Conservation (phyloP, 1,140 invertebrate species). For the Ips typographus region DNA sequence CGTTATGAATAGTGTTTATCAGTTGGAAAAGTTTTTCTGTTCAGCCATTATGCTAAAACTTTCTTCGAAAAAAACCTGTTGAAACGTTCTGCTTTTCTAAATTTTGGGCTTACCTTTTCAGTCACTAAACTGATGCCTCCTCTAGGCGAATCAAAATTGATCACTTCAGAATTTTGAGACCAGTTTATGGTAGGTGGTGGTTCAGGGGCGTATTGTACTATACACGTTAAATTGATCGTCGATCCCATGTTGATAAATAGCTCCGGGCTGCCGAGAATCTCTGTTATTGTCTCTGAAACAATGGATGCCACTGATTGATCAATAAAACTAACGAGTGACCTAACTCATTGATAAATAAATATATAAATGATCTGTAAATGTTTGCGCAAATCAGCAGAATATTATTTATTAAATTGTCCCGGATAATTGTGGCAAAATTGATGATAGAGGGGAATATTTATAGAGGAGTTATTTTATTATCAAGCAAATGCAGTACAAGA, state of each 20-base stretch:
- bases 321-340: too few species aligned
- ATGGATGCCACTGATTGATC: not conserved
- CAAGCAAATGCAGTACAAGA: too few species aligned
- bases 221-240: slow-evolving; percentile 85
- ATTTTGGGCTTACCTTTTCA: slow-evolving; percentile 58
- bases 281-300: slow-evolving; percentile 78
- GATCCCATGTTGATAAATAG: slow-evolving; percentile 83
- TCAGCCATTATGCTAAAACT: slow-evolving; percentile 13
- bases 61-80: slow-evolving; percentile 10
- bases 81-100: not conserved
- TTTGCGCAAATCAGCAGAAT: too few species aligned
- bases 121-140: slow-evolving; percentile 73
- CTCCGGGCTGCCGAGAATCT: slow-evolving; percentile 78
- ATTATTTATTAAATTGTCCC: too few species aligned
- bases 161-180: slow-evolving; percentile 77
- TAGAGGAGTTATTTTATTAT: too few species aligned
- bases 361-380: too few species aligned
- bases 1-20: slow-evolving; percentile 18
- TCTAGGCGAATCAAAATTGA: slow-evolving; percentile 78
- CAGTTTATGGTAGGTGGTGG: slow-evolving; percentile 76
- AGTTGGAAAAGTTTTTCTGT: slow-evolving; percentile 6
- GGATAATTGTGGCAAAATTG: too few species aligned
- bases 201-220: slow-evolving; percentile 78
- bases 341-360: too few species aligned
- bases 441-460: too few species aligned